Evolutionary conservation across 2,888 invertebrate species (phyloP).

Genomic region (Oligia fasciuncula): DNA sequence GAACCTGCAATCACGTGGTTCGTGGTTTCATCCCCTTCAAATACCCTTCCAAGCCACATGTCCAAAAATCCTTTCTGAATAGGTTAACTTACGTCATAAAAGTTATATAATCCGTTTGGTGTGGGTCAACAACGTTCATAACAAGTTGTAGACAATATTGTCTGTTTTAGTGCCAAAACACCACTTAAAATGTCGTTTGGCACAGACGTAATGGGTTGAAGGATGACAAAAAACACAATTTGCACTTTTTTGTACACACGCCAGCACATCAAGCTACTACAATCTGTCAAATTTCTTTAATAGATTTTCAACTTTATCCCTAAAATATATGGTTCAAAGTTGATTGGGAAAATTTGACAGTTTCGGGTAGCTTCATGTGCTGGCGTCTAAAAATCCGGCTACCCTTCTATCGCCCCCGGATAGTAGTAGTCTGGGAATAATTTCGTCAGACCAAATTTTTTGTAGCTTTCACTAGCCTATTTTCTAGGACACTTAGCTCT

Average conservation of each 20-base stretch:
- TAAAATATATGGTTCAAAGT: no score
- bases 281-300: no score
- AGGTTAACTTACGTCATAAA: slow-evolving; percentile 21
- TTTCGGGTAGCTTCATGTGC: no score
- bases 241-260: not conserved
- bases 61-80: slow-evolving; percentile 15
- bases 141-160: slow-evolving; percentile 26
- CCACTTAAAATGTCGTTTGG: not conserved
- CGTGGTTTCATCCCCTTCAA: not conserved
- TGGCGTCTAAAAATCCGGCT: no score
- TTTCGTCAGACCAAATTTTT: not conserved
- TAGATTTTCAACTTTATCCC: no score
- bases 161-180: slow-evolving; percentile 26
- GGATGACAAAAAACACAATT: not conserved
- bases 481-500: not conserved
- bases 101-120: slow-evolving; percentile 17
- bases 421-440: not conserved
- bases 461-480: not conserved
- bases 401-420: no score
- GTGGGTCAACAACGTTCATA: slow-evolving; percentile 22
- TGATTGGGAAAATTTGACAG: no score
- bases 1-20: not conserved
- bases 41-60: slow-evolving; percentile 12
- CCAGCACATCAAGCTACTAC: no score
- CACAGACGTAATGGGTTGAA: not conserved